phyloP scores from a whole-genome alignment of 2,797 vertebrate species.

The Taeniopygia guttata region DNA sequence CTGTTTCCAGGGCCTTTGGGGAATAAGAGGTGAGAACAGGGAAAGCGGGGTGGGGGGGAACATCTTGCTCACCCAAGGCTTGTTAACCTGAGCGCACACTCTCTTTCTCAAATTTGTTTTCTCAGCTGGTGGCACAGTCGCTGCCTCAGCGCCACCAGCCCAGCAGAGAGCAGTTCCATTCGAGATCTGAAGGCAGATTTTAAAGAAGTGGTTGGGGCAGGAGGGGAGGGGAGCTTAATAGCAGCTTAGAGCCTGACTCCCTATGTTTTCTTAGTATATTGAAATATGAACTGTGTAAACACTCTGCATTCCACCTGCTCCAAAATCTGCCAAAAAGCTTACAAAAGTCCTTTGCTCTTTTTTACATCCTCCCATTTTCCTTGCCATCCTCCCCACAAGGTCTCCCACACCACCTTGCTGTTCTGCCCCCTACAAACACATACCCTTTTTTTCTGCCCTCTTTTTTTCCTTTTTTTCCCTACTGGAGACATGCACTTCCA shows the following conservation, averaged over 20 bases:
- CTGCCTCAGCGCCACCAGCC: slow-evolving; percentile 52
- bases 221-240: slow-evolving; percentile 55
- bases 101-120: slow-evolving; percentile 78
- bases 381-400: background rate
- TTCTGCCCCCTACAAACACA: background rate
- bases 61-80: slow-evolving; percentile 48
- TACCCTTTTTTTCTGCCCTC: background rate
- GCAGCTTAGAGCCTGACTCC: slow-evolving; percentile 53
- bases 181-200: slow-evolving; percentile 63
- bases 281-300: slow-evolving; percentile 70
- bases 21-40: slow-evolving; percentile 47
- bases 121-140: slow-evolving; percentile 77
- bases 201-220: slow-evolving; percentile 63
- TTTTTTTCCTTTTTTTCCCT: background rate
- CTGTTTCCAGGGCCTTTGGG: slow-evolving; percentile 12
- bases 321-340: slow-evolving; percentile 50
- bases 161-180: slow-evolving; percentile 67
- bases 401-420: background rate
- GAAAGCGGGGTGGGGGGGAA: background rate
- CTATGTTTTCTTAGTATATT: slow-evolving; percentile 66
- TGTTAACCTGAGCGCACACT: slow-evolving; percentile 67
- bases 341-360: slow-evolving; percentile 51
- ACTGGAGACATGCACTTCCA: background rate
- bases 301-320: slow-evolving; percentile 70
- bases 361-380: background rate